Conservation (phyloP, 2,888 invertebrate species). For the Chrysolina oricalcia region DNA sequence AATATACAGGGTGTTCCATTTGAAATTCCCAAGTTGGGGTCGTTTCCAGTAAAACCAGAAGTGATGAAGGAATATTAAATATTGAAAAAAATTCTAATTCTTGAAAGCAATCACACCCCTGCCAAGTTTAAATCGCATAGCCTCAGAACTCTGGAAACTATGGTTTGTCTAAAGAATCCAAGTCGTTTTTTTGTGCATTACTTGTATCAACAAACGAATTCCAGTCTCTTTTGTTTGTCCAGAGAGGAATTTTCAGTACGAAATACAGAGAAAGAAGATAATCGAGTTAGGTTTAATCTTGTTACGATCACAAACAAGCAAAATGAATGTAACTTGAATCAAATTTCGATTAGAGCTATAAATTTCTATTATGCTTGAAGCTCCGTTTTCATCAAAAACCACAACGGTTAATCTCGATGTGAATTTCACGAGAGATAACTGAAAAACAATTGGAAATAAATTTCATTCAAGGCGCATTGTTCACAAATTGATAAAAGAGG, state of each 20-base stretch:
- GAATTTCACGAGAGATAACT: neutral
- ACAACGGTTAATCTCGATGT: constrained; percentile 2
- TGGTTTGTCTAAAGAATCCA: no score
- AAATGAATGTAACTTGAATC: neutral
- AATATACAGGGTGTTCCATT: no score
- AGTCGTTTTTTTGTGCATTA: no score
- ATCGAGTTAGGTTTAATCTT: constrained; percentile 2
- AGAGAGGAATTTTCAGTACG: neutral
- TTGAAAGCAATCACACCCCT: no score
- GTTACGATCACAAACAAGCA: neutral
- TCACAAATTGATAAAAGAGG: neutral
- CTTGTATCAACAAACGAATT: no score
- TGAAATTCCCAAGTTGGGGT: no score
- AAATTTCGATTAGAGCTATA: constrained; percentile 4
- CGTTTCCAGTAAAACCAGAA: no score
- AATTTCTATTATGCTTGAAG: constrained; percentile 5
- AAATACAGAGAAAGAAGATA: neutral
- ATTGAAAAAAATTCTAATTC: no score
- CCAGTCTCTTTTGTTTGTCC: neutral
- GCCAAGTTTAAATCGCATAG: no score
- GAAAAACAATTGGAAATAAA: constrained; percentile 1
- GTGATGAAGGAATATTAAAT: no score
- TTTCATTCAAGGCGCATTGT: neutral
- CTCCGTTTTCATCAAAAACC: constrained; percentile 6
- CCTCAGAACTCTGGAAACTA: no score